Evolutionary conservation across 1,140 invertebrate genomes (phyloP).

Genomic region (Steinernema feltiae): DNA sequence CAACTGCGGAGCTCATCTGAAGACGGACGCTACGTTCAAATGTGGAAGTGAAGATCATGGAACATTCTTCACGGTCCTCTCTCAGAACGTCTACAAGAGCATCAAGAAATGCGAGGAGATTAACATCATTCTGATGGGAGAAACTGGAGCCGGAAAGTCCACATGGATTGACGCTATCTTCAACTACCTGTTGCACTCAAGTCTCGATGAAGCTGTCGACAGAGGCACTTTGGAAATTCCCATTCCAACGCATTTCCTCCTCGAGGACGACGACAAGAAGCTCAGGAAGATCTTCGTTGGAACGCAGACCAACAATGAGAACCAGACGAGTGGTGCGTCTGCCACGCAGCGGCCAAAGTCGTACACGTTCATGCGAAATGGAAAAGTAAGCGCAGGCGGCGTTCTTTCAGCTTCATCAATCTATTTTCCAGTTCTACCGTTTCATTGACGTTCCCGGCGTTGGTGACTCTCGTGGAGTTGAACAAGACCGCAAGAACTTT

Average conservation of each 20-base stretch:
- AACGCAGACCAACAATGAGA: background rate
- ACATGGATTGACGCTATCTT: conserved; percentile 3
- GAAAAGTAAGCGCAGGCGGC: too few relatives aligned
- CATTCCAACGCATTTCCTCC: background rate
- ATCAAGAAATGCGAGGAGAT: background rate
- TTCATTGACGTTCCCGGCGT: conserved; percentile 42
- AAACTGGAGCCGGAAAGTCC: conserved; percentile 1
- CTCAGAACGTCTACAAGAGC: background rate
- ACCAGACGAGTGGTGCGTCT: background rate
- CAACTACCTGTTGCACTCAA: background rate
- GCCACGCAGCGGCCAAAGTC: conserved; percentile 26
- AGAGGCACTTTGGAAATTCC: background rate
- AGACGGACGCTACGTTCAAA: background rate
- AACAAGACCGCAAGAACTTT: conserved; percentile 39
- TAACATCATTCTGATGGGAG: background rate
- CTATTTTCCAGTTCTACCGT: conserved; percentile 15
- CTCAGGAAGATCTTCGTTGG: too few relatives aligned
- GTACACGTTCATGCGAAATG: conserved; percentile 15
- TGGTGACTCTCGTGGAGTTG: conserved; percentile 39
- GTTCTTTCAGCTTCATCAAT: too few relatives aligned
- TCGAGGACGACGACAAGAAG: background rate
- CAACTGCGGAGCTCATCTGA: background rate
- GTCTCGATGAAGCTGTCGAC: background rate
- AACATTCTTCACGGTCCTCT: background rate
- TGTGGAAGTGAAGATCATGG: background rate